Evolutionary conservation across 1,140 invertebrate genomes (phyloP).

Genomic region (Drosophila ogumai): DNA sequence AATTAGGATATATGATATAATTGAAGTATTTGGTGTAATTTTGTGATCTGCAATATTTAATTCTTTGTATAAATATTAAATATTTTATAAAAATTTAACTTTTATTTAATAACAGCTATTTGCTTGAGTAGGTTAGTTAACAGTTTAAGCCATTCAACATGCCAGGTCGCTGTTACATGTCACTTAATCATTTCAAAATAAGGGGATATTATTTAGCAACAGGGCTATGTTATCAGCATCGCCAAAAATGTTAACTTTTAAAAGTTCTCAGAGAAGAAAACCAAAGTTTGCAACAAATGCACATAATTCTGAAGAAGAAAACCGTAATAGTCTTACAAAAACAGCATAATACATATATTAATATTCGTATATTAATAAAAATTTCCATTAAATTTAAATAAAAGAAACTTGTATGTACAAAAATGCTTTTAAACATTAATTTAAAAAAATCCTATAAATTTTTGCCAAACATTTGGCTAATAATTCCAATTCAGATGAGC

Average conservation of each 20-base stretch:
- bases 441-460: neutral
- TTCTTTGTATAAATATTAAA: too few species aligned
- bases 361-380: neutral
- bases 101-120: neutral
- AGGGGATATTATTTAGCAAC: slow-evolving; percentile 17
- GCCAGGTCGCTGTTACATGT: neutral
- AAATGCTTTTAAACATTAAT: neutral
- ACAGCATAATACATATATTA: too few species aligned
- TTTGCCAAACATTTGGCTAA: neutral
- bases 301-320: neutral
- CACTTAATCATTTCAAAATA: slow-evolving; percentile 30
- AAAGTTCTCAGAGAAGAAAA: neutral
- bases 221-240: neutral
- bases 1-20: neutral
- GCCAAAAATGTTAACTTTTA: neutral
- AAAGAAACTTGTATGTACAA: neutral
- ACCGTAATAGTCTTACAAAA: too few species aligned
- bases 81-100: too few species aligned
- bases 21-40: neutral
- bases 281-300: neutral
- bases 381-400: neutral
- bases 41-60: neutral
- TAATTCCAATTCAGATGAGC: neutral
- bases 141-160: neutral
- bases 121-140: slow-evolving; percentile 3